These are phyloP conservation scores for Sycophaga agraensis DNA, from an alignment of 1,140 invertebrate genomes.

Conservation along the genomic window DNA sequence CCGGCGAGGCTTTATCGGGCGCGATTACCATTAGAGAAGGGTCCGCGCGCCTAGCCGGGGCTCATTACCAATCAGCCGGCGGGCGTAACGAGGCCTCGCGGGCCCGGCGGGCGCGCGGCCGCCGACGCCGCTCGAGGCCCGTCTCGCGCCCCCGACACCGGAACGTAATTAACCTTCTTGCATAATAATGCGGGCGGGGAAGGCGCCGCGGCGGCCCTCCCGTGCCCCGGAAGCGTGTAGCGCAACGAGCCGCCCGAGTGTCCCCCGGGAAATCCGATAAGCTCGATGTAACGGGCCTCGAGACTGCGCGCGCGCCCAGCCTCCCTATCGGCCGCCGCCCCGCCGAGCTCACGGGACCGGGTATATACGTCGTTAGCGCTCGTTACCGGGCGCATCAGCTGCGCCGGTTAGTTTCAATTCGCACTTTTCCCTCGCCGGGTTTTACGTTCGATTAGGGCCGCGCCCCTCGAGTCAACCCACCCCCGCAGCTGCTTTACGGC, in stretches of 20 bases:
- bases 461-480: no score
- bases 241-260: background rate
- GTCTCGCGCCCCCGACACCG: background rate
- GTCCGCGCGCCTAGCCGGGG: background rate
- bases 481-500: no score
- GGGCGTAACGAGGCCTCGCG: background rate
- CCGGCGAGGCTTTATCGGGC: background rate
- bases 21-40: background rate
- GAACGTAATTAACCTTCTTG: constrained; percentile 25
- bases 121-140: background rate
- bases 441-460: background rate
- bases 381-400: constrained; percentile 17
- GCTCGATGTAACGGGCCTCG: background rate
- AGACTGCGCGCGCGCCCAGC: background rate
- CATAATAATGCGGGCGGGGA: constrained; percentile 13
- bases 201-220: background rate
- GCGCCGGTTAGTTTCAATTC: constrained; percentile 21
- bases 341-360: background rate
- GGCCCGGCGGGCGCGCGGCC: background rate
- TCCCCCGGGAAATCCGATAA: constrained; percentile 28
- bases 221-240: background rate
- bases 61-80: constrained; percentile 14
- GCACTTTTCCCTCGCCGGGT: background rate
- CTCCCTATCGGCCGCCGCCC: background rate
- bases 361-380: constrained; percentile 1